These are phyloP conservation scores for Ceryle rudis DNA, from an alignment of 2,797 vertebrate genomes.

Conservation along the genomic window DNA sequence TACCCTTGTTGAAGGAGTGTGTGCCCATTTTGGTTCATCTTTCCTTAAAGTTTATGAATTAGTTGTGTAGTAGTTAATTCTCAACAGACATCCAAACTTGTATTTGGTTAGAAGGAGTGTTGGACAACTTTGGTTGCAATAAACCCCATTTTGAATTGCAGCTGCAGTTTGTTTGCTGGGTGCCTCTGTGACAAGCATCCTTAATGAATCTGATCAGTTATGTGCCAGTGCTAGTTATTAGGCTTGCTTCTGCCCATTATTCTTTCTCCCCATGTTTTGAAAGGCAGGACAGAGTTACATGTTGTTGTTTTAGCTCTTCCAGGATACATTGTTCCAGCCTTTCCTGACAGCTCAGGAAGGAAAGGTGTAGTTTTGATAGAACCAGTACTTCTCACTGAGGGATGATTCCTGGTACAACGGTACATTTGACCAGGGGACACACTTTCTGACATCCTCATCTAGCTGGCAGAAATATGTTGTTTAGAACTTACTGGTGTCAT, in stretches of 20 bases:
- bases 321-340: not conserved
- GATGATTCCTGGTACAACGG: not conserved
- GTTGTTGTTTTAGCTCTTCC: not conserved
- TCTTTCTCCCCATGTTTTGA: not conserved
- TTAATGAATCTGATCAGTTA: not conserved
- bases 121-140: too few relatives aligned
- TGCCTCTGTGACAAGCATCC: not conserved
- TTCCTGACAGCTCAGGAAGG: not conserved
- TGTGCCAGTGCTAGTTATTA: not conserved
- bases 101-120: too few relatives aligned
- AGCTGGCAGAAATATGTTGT: not conserved
- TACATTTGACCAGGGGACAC: not conserved
- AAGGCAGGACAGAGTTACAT: not conserved
- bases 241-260: not conserved
- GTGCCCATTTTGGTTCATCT: too few relatives aligned
- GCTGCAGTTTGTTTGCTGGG: too few relatives aligned
- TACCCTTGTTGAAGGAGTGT: too few relatives aligned
- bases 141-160: too few relatives aligned
- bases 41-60: too few relatives aligned
- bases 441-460: not conserved
- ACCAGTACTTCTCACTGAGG: not conserved
- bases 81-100: too few relatives aligned
- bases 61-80: too few relatives aligned
- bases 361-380: not conserved
- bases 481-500: not conserved